These are phyloP conservation scores for Drosophila serrata DNA, from an alignment of 1,140 invertebrate species.

Conservation along the genomic window DNA sequence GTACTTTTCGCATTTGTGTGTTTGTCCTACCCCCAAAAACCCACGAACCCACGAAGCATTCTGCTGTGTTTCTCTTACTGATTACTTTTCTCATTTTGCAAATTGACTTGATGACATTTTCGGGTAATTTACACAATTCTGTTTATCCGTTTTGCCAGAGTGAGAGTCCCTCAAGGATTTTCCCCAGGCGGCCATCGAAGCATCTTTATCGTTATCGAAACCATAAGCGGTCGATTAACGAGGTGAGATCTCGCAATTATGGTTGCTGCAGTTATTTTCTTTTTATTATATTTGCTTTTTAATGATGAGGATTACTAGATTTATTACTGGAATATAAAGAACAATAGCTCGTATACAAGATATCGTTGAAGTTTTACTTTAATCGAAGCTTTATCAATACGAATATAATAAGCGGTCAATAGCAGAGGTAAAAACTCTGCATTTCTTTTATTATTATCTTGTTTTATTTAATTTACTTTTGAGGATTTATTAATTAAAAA, in stretches of 20 bases:
- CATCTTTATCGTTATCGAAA: slow-evolving; percentile 12
- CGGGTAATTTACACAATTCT: slow-evolving; percentile 75
- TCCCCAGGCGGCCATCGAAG: slow-evolving; percentile 10
- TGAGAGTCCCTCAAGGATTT: slow-evolving; percentile 2
- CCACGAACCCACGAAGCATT: neutral
- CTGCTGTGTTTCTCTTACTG: slow-evolving; percentile 57
- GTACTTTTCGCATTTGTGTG: slow-evolving; percentile 67
- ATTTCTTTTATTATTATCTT: too few relatives aligned
- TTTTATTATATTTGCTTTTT: neutral
- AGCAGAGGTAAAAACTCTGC: too few relatives aligned
- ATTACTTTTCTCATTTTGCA: slow-evolving; percentile 82
- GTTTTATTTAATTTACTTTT: too few relatives aligned
- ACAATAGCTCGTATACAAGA: neutral
- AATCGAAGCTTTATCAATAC: neutral
- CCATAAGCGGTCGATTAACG: slow-evolving; percentile 22
- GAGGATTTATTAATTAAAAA: too few relatives aligned
- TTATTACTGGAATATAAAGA: neutral
- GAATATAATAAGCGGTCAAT: too few relatives aligned
- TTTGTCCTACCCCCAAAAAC: slow-evolving; percentile 9
- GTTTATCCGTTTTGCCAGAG: slow-evolving; percentile 38
- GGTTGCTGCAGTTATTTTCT: neutral
- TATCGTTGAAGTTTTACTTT: neutral
- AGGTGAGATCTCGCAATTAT: slow-evolving; percentile 14
- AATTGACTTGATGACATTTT: slow-evolving; percentile 83
- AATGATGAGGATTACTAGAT: too few relatives aligned